A percentile compares a stretch with the other conserved stretches of the same genome.
phyloP scores from a whole-genome alignment of 2,113 vertebrate species.

The Hippocampus abdominalis region DNA sequence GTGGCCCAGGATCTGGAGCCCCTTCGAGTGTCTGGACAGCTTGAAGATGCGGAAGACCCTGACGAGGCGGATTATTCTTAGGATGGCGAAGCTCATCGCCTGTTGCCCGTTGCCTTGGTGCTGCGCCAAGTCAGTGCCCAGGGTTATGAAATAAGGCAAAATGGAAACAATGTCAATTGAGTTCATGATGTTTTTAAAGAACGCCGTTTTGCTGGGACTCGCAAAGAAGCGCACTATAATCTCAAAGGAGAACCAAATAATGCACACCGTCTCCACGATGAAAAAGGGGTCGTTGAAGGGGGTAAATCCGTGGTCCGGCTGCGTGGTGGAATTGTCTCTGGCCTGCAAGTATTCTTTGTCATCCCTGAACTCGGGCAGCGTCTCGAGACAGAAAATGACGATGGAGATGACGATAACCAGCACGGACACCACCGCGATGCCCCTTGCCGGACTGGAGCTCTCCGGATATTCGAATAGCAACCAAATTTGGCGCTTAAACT shows the following conservation, averaged over 20 bases:
- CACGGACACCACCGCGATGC: conserved; percentile 95
- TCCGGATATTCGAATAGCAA: conserved; percentile 96
- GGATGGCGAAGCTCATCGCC: conserved; percentile 97
- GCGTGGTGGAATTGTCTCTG: conserved; percentile 77
- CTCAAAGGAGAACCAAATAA: conserved; percentile 99
- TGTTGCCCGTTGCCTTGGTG: conserved; percentile 86
- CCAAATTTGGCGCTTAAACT: conserved; percentile 98
- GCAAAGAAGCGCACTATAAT: conserved; percentile 94
- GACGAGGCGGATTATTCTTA: conserved; percentile 95
- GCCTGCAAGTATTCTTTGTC: conserved; percentile 83
- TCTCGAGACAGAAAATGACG: conserved; percentile 95
- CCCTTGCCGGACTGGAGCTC: conserved; percentile 91
- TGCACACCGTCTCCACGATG: conserved; percentile 97
- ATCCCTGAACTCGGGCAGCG: conserved; percentile 92
- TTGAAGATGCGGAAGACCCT: conserved; percentile 98
- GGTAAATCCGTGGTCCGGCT: conserved; percentile 80
- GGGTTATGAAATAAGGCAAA: conserved; percentile 98
- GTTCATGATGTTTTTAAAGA: conserved; percentile 99
- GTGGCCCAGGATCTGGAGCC: conserved; percentile 96
- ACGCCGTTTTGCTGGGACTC: conserved; percentile 88
- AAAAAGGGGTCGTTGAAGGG: conserved; percentile 98
- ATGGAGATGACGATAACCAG: conserved; percentile 98
- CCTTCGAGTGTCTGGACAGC: conserved; percentile 95
- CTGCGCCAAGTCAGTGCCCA: conserved; percentile 94
- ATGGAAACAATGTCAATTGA: conserved; percentile 98